A percentile compares a stretch with the other conserved stretches of the same genome.
Conservation (phyloP, 2,888 invertebrate genomes). For the Stenurella melanura region DNA sequence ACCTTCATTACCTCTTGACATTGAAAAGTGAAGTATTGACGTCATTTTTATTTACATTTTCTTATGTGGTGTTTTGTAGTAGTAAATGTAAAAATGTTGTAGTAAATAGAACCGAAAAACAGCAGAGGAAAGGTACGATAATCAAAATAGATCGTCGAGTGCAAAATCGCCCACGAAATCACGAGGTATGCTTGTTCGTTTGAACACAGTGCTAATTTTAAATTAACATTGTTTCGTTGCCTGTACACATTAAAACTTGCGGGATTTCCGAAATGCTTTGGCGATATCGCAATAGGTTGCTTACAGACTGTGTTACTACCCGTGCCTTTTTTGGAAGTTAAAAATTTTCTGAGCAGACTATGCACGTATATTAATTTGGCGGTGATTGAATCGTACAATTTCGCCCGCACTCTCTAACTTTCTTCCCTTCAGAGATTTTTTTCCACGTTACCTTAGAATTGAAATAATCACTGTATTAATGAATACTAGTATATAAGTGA, state of each 20-base stretch:
- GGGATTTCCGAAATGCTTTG: conserved; percentile 60
- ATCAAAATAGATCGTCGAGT: conserved; percentile 58
- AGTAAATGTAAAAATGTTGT: conserved; percentile 32
- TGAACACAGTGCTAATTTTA: conserved; percentile 49
- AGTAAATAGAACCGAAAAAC: conserved; percentile 44
- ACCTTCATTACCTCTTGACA: conserved; percentile 5
- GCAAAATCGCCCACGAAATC: conserved; percentile 64
- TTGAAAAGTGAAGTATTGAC: conserved; percentile 2
- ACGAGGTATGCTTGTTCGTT: conserved; percentile 55
- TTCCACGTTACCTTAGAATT: neutral
- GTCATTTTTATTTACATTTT: conserved; percentile 40
- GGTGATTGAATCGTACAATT: neutral
- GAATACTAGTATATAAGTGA: neutral
- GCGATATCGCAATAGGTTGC: conserved; percentile 52
- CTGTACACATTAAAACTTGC: conserved; percentile 48
- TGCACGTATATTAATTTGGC: neutral
- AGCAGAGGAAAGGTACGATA: conserved; percentile 16
- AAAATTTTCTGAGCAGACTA: conserved; percentile 10
- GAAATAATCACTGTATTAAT: neutral
- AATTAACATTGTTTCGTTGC: conserved; percentile 49
- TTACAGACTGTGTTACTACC: conserved; percentile 43
- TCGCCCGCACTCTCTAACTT: neutral
- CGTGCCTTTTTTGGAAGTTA: conserved; percentile 42
- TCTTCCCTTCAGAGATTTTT: neutral
- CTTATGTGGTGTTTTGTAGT: conserved; percentile 22